Evolutionary conservation across 1,140 invertebrate genomes (phyloP).

Genomic region (Homarus americanus): DNA sequence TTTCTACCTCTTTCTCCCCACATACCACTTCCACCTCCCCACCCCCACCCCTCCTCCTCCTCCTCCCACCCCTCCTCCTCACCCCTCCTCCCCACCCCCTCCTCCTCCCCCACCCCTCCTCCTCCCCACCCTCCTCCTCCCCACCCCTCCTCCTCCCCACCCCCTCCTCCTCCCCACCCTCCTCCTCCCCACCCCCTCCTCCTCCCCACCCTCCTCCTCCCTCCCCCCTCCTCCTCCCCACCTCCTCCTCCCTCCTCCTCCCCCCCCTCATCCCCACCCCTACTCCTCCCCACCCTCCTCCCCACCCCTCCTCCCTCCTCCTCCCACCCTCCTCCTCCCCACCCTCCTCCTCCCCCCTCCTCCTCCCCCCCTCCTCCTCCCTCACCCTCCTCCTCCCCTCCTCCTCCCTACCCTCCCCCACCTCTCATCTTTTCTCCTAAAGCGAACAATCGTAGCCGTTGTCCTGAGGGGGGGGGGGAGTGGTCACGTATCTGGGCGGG

Average conservation of each 20-base stretch:
- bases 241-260: not conserved
- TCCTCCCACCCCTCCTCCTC: too few species aligned
- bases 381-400: not conserved
- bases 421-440: conserved; percentile 10
- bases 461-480: too few species aligned
- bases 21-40: too few species aligned
- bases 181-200: not conserved
- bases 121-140: not conserved
- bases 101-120: not conserved
- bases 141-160: not conserved
- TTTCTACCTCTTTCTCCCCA: too few species aligned
- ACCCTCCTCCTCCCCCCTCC: too few species aligned
- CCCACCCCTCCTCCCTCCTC: not conserved
- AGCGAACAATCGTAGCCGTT: too few species aligned
- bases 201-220: too few species aligned
- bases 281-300: not conserved
- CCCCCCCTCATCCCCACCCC: too few species aligned
- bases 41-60: too few species aligned
- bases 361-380: not conserved
- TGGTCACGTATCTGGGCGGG: too few species aligned
- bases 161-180: not conserved
- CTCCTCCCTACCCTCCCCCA: not conserved
- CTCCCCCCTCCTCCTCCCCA: not conserved
- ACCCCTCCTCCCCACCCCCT: not conserved
- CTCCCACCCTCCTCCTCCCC: too few species aligned